Conservation (phyloP, 2,113 vertebrate genomes). For the Anguilla rostrata region DNA sequence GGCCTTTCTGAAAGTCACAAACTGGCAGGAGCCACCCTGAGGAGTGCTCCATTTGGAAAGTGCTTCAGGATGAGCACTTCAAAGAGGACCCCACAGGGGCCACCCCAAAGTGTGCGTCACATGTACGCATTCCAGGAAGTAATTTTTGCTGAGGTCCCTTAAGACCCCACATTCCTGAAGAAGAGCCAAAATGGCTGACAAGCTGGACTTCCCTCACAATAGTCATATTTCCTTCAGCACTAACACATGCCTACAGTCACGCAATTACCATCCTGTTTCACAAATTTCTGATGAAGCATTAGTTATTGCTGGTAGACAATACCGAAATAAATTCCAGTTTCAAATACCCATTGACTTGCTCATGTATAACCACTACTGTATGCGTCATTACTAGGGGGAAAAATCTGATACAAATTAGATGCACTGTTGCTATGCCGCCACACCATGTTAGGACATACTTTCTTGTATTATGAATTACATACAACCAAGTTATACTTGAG, state of each 20-base stretch:
- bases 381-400: too few relatives aligned
- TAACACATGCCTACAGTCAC: background rate
- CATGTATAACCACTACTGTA: background rate
- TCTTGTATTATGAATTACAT: background rate
- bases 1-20: background rate
- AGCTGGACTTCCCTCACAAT: background rate
- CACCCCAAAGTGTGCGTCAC: background rate
- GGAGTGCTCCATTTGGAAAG: background rate
- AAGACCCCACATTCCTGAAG: background rate
- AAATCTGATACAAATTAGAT: background rate
- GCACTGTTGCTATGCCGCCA: background rate
- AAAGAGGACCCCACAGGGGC: background rate
- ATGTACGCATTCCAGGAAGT: constrained; percentile 1
- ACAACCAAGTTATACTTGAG: too few relatives aligned
- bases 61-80: background rate
- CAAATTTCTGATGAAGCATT: background rate
- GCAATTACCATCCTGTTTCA: background rate
- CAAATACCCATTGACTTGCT: background rate
- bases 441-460: background rate
- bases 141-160: background rate
- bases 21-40: background rate
- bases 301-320: background rate
- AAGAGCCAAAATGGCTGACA: background rate
- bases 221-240: background rate
- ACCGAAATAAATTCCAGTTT: background rate